Percentiles rank a stretch among this genome's conserved stretches.
Conservation (phyloP, 2,113 vertebrate genomes). For the Anguilla rostrata region DNA sequence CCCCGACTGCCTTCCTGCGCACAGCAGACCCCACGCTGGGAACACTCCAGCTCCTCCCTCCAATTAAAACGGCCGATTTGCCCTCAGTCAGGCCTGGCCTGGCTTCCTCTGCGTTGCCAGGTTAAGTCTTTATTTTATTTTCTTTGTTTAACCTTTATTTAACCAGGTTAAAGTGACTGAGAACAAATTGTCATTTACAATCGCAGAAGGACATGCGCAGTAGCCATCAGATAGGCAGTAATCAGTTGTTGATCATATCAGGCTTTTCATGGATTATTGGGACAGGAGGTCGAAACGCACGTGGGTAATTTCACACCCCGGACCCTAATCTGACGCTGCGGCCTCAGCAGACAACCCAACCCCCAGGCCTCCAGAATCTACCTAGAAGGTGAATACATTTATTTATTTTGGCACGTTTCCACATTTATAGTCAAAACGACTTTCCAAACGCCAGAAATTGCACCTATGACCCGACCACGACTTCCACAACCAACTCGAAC, state of each 20-base stretch:
- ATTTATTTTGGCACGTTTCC: not conserved
- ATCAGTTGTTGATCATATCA: too few relatives aligned
- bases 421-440: not conserved
- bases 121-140: not conserved
- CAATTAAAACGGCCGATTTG: not conserved
- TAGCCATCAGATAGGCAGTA: too few relatives aligned
- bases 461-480: not conserved
- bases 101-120: not conserved
- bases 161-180: too few relatives aligned
- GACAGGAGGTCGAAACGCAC: too few relatives aligned
- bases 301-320: too few relatives aligned
- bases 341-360: not conserved
- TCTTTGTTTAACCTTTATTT: too few relatives aligned
- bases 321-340: not conserved
- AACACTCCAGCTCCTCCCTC: not conserved
- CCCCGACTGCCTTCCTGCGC: not conserved
- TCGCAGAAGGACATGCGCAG: too few relatives aligned
- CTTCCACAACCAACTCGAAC: not conserved
- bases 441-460: not conserved
- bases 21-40: not conserved
- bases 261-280: too few relatives aligned
- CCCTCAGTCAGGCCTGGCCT: not conserved
- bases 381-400: not conserved
- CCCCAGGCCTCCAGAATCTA: not conserved
- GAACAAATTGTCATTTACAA: too few relatives aligned